These are phyloP conservation scores for Trachythela sp. DNA, from an alignment of 64 coral and sea anemone species.

Conservation along the genomic window DNA sequence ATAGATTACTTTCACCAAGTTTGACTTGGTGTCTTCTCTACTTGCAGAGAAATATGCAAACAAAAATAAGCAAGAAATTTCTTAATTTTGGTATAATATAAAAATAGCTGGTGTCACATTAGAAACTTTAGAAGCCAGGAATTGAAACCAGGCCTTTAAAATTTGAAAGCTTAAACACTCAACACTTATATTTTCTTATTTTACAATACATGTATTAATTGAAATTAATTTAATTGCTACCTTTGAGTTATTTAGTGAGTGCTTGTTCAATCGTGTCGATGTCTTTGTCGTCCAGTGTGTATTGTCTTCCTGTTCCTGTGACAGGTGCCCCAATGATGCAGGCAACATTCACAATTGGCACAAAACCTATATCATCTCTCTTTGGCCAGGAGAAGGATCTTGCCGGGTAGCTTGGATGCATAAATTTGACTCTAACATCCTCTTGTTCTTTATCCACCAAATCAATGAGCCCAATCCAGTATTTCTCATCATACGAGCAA, in stretches of 20 bases:
- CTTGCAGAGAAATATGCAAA: constrained; percentile 51
- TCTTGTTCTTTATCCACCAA: background rate
- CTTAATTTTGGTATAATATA: background rate
- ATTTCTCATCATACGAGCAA: too few species aligned
- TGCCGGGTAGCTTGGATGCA: constrained; percentile 50
- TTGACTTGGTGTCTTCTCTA: background rate
- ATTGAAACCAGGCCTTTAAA: background rate
- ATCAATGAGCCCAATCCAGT: too few species aligned
- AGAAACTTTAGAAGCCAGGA: background rate
- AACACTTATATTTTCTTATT: background rate
- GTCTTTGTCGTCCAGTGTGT: constrained; percentile 20
- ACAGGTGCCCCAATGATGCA: constrained; percentile 36
- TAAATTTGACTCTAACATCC: constrained; percentile 41
- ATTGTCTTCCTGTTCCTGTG: constrained; percentile 37
- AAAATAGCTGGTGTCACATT: background rate
- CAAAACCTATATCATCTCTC: constrained; percentile 49
- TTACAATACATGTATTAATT: background rate
- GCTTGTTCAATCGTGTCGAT: constrained; percentile 35
- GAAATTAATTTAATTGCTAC: background rate
- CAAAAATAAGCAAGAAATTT: background rate
- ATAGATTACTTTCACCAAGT: background rate
- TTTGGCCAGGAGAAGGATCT: constrained; percentile 39
- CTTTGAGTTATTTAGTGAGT: constrained; percentile 7
- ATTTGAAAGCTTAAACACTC: background rate
- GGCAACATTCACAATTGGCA: background rate